Base-by-base conservation (phyloP, 2,113 vertebrate genomes). In the Petaurus breviceps region DNA sequence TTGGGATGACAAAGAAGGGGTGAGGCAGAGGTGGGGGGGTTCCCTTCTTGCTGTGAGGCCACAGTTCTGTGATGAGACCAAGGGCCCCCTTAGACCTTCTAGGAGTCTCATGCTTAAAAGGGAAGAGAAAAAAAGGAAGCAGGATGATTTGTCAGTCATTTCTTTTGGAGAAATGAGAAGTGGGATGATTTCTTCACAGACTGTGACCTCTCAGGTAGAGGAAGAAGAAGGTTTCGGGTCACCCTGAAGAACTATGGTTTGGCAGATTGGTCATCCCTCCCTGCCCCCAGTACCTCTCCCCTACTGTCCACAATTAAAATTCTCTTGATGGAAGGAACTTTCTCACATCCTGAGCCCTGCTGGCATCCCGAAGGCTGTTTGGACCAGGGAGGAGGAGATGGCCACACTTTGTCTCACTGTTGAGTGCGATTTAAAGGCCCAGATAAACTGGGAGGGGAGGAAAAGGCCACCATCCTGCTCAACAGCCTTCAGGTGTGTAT, bases 51-150 rank as follows among this genome's bases (percentile, higher is more conserved):
- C 61, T 68, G 3, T n/a, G 61, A 68, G 61, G 11, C 61, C 3
- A 31, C 31, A 37, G 12, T 16, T n/a, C 31, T 68, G 61, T 68
- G 31, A 3, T 5, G 61, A 31, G 61, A 5, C 61, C 31, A 3
- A n/a, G 0, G 25, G 61, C 4, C 61, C 61, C 31, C 61, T 3
- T 8, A 4, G 61, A 68, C 61, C 61, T 68, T 68, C 14, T 68
- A 68, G 61, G 61, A 68, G 61, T 68, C 31, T 68, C 61, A n/a
- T 68, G 61, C 61, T 68, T 68, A 68, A 68, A 68, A 97, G 97
- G 96, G 97, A 97, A 96, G 96, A 53, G 94, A 84, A 96, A 54
- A 92, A 77, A 90, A 97, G 96, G 95, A 95, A 95, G 96, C 28
- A 90, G 91, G 96, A 97, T 97, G 53, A 89, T 68, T 49, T 91